Evolutionary conservation across 2,888 invertebrate species (phyloP).

Genomic region (Heliconius aoede): DNA sequence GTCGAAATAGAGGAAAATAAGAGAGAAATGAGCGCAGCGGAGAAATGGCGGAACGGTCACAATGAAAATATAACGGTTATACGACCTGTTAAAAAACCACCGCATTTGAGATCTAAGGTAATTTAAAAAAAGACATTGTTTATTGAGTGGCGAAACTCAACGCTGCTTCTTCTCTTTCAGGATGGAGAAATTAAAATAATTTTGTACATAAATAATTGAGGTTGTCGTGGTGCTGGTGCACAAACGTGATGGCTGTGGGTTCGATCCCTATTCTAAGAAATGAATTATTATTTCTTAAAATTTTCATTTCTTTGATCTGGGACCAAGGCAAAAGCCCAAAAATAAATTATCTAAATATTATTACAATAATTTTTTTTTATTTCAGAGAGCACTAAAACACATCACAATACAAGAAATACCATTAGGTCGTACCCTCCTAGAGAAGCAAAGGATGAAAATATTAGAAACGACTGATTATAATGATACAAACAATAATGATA

Average conservation of each 20-base stretch:
- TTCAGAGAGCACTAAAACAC: conserved; percentile 83
- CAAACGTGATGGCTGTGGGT: no score
- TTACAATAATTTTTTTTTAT: conserved; percentile 42
- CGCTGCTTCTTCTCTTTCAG: neutral
- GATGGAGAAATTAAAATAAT: no score
- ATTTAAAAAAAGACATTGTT: no score
- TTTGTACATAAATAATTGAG: neutral
- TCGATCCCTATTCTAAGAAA: no score
- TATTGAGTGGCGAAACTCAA: neutral
- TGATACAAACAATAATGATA: conserved; percentile 47
- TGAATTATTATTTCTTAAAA: no score
- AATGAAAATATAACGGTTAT: conserved; percentile 70
- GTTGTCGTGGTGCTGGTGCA: no score
- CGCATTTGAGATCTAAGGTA: conserved; percentile 86
- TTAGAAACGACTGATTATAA: conserved; percentile 60
- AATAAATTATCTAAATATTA: no score
- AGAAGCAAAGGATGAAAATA: conserved; percentile 64
- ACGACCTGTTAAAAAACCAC: conserved; percentile 84
- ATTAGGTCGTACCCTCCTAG: conserved; percentile 56
- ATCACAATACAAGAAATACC: conserved; percentile 78
- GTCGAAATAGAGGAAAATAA: conserved; percentile 53
- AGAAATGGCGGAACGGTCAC: conserved; percentile 70
- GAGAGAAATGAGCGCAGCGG: conserved; percentile 50
- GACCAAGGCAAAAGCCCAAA: no score
- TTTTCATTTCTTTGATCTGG: no score